A percentile compares a stretch with the other conserved stretches of the same genome.
Conservation (phyloP, 2,113 vertebrate genomes). For the Thamnophis sirtalis region DNA sequence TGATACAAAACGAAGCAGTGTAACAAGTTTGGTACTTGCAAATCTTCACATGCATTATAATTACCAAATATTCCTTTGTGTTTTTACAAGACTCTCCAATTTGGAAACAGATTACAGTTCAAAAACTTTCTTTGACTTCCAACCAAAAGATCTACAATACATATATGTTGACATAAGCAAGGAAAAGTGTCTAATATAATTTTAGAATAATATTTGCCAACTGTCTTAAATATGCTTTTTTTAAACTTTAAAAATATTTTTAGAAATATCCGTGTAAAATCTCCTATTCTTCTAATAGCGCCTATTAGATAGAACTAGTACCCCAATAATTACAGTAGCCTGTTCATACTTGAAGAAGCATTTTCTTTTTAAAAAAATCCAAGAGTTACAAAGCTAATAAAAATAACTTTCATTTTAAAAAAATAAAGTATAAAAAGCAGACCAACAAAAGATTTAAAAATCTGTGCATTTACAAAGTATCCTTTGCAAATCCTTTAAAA, state of each 20-base stretch:
- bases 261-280: slow-evolving; percentile 4
- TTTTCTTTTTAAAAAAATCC: neutral
- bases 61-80: slow-evolving; percentile 55
- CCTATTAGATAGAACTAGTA: neutral
- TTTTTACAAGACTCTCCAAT: slow-evolving; percentile 32
- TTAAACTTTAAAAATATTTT: slow-evolving; percentile 25
- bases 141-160: neutral
- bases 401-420: neutral
- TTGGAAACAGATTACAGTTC: slow-evolving; percentile 54
- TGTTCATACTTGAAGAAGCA: neutral
- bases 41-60: slow-evolving; percentile 36
- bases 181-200: slow-evolving; percentile 46
- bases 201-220: slow-evolving; percentile 33
- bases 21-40: slow-evolving; percentile 21
- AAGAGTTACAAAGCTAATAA: neutral
- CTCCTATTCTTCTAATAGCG: neutral
- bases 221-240: slow-evolving; percentile 14
- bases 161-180: slow-evolving; percentile 37
- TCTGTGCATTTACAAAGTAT: neutral
- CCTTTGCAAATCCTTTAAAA: neutral
- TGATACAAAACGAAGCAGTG: neutral
- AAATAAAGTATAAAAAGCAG: neutral
- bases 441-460: neutral
- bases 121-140: slow-evolving; percentile 55
- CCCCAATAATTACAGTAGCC: neutral